Percentiles rank a stretch among this genome's conserved stretches.
These are phyloP conservation scores for Galendromus occidentalis DNA, from an alignment of 1,140 invertebrate species.

Conservation along the genomic window DNA sequence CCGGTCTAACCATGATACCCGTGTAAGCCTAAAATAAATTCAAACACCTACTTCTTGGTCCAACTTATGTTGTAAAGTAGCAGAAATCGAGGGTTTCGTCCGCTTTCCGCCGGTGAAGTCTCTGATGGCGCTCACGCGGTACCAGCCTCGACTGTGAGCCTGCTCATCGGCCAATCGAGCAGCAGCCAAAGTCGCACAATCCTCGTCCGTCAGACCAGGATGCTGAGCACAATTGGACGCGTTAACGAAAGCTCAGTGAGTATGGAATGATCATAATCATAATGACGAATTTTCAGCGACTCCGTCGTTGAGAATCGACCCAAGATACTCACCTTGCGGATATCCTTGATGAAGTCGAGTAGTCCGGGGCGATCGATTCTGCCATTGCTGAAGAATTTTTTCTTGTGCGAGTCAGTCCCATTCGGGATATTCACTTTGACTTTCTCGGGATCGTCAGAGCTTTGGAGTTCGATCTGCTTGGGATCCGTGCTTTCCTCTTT, in stretches of 20 bases:
- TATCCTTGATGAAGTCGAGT: constrained; percentile 31
- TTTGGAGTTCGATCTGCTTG: constrained; percentile 31
- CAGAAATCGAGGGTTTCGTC: constrained; percentile 27
- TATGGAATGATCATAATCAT: not conserved
- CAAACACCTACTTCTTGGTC: not conserved
- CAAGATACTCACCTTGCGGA: constrained; percentile 8
- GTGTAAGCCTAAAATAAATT: no score
- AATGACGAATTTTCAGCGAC: not conserved
- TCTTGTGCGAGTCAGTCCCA: constrained; percentile 5
- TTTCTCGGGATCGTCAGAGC: constrained; percentile 18
- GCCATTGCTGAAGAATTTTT: constrained; percentile 30
- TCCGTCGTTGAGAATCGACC: not conserved
- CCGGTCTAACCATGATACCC: no score
- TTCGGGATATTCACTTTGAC: not conserved
- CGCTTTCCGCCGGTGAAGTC: constrained; percentile 34
- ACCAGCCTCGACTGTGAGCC: constrained; percentile 37
- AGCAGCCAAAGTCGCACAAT: constrained; percentile 38
- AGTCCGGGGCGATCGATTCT: constrained; percentile 31
- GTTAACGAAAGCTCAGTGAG: not conserved
- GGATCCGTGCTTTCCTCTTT: constrained; percentile 22
- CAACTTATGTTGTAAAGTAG: constrained; percentile 21
- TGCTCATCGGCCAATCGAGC: constrained; percentile 34
- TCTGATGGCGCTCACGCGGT: constrained; percentile 39
- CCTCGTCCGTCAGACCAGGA: constrained; percentile 36
- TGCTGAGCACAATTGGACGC: constrained; percentile 29